Percentiles rank a stretch among this genome's conserved stretches.
Conservation (phyloP, 2,113 vertebrate genomes). For the Bucco capensis region DNA sequence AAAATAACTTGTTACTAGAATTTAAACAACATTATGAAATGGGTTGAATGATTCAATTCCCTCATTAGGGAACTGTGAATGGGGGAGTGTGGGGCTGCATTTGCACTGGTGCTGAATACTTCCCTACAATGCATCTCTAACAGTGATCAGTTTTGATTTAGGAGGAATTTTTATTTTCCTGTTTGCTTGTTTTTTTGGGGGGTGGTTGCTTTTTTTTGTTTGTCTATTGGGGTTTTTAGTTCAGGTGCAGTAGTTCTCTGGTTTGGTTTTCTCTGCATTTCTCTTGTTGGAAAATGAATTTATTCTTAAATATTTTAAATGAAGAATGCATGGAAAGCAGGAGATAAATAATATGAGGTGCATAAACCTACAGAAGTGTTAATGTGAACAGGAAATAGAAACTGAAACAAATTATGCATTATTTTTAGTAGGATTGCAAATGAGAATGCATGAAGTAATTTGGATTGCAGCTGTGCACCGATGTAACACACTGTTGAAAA, state of each 20-base stretch:
- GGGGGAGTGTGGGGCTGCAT: background rate
- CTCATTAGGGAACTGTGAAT: background rate
- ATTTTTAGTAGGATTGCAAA: background rate
- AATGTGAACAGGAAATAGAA: background rate
- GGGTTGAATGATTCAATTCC: background rate
- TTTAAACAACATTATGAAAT: background rate
- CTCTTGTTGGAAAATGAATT: background rate
- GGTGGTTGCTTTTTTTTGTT: background rate
- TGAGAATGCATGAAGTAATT: background rate
- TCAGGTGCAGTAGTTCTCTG: background rate
- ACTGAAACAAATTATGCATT: background rate
- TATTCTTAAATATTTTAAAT: background rate
- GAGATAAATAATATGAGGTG: background rate
- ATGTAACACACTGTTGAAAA: background rate
- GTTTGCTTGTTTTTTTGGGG: rapidly evolving
- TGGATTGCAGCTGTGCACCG: background rate
- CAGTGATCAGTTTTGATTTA: background rate
- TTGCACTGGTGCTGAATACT: background rate
- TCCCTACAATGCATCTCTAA: background rate
- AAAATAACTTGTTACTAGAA: background rate
- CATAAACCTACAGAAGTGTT: background rate
- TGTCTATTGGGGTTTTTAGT: background rate
- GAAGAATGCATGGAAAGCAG: background rate
- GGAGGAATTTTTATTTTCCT: background rate
- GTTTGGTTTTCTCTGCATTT: background rate